These are phyloP conservation scores for Cyanoderma ruficeps DNA, from an alignment of 2,113 vertebrate genomes.

Conservation along the genomic window DNA sequence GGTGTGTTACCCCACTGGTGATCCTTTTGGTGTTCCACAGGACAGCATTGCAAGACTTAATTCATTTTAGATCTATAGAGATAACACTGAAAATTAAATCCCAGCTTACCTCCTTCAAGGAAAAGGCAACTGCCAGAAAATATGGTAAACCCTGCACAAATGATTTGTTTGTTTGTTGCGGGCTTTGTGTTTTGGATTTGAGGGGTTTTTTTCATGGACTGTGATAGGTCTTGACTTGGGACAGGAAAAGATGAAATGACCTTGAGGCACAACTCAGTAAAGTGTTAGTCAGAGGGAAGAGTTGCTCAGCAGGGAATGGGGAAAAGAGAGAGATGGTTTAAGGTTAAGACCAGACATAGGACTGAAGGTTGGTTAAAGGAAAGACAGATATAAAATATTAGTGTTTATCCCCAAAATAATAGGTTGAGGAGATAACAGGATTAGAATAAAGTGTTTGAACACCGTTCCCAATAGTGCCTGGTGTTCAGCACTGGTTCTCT, in stretches of 20 bases:
- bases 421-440: neutral
- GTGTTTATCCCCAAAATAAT: neutral
- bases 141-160: neutral
- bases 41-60: neutral
- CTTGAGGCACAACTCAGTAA: neutral
- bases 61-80: slow-evolving; percentile 53
- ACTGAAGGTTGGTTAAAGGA: neutral
- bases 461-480: neutral
- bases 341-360: neutral
- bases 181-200: neutral
- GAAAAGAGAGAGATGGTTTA: neutral
- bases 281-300: neutral
- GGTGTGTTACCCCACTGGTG: neutral
- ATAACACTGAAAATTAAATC: slow-evolving; percentile 45
- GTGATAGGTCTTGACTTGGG: neutral
- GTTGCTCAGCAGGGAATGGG: neutral
- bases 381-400: neutral
- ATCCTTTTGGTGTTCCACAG: neutral
- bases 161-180: neutral
- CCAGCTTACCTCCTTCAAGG: neutral
- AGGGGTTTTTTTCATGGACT: neutral
- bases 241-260: neutral
- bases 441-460: neutral
- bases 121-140: neutral
- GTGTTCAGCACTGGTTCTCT: neutral